Evolutionary conservation across 2,113 vertebrate genomes (phyloP), one percentile per base, ranked within the genome.

Genomic region (Ranitomeya variabilis): DNA sequence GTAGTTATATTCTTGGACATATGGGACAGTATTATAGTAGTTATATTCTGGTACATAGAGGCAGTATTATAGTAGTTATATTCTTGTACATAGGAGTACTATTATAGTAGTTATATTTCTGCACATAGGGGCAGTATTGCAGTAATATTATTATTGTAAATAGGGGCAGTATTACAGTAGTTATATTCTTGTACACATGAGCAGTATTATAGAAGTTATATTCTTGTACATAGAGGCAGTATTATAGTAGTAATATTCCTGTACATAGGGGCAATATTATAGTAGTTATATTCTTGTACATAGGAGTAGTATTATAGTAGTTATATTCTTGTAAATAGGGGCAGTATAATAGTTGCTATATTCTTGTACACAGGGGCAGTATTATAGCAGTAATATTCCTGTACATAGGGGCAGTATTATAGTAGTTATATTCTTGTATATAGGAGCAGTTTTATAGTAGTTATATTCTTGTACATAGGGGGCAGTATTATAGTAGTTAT

Each of bases 341-440:
- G 69, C 26, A 73, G 69, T 73, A 73, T 73, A 31, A 73, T 73
- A 73, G 69, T 73, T 31, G 69, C 31, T 73, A 73, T 73, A 73
- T 73, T 73, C 69, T 15, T 73, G 69, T 73, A 73, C 26, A 73
- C 31, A 73, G 69, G 5, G 64, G 11, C 66, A 23, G 66, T 67
- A 67, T 67, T 67, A 67, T 74, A 74, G 13, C 16, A 45, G 71
- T 45, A 45, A 74, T 45, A 45, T 74, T 74, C 31, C 18, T 74
- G 14, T 74, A 74, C 5, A 45, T 74, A 74, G 71, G 26, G 10
- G 31, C 31, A 74, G 31, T 74, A 74, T 45, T 74, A 74, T 74
- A 31, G 26, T 31, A 31, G 1, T 31, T 1, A 31, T 31, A 31
- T 31, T 31, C 1, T 31, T 31, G 26, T 31, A 1, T 2, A 31